Evolutionary conservation across 2,113 vertebrate species (phyloP).

Genomic region (Phrynosoma blainvillii): DNA sequence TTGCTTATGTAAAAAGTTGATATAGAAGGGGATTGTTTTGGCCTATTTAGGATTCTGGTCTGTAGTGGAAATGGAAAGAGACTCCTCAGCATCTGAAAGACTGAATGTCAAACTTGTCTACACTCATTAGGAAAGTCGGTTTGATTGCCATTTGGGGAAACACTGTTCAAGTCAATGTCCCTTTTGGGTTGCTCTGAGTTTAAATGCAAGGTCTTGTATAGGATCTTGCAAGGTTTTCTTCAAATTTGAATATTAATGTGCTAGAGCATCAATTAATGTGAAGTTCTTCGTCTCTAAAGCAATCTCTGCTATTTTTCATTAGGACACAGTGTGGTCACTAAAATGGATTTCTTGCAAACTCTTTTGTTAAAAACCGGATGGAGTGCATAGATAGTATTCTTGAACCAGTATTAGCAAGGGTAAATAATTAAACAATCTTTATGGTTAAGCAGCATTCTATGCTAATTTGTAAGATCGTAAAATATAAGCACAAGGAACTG

Average conservation of each 20-base stretch:
- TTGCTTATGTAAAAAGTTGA: background rate
- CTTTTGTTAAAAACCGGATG: background rate
- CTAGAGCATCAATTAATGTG: background rate
- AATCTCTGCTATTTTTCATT: background rate
- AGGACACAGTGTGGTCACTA: background rate
- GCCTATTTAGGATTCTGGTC: background rate
- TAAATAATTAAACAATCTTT: constrained; percentile 12
- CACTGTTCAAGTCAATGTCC: background rate
- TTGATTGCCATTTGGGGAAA: background rate
- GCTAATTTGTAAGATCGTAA: background rate
- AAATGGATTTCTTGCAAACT: background rate
- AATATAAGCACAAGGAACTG: constrained; percentile 31
- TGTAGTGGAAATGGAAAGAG: background rate
- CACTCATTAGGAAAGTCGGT: constrained; percentile 8
- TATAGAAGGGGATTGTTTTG: background rate
- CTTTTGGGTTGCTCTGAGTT: background rate
- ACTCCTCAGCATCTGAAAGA: background rate
- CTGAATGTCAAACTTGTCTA: background rate
- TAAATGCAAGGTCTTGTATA: background rate
- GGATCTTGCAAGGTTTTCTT: background rate
- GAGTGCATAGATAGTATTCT: background rate
- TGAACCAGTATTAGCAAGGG: background rate
- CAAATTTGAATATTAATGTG: background rate
- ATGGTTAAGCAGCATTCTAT: background rate
- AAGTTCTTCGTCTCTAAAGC: background rate